Conservation (phyloP, 2,797 vertebrate genomes). For the Furcifer pardalis region DNA sequence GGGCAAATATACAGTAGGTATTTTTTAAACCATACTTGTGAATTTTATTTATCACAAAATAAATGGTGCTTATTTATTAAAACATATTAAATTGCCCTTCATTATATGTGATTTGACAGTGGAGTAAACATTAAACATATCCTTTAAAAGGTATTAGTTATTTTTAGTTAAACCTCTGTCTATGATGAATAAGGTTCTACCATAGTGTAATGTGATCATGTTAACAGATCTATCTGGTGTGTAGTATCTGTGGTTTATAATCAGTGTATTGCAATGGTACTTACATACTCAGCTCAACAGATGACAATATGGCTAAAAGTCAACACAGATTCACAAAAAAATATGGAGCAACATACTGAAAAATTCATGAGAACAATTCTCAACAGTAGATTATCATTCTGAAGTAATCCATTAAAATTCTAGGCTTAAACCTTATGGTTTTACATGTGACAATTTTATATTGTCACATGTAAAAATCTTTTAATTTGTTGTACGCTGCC, state of each 20-base stretch:
- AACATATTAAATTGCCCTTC: background rate
- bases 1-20: constrained; percentile 89
- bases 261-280: background rate
- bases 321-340: background rate
- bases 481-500: too few relatives aligned
- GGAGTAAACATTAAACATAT: background rate
- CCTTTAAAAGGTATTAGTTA: too few relatives aligned
- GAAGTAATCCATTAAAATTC: background rate
- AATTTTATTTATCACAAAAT: constrained; percentile 24
- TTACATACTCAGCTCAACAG: background rate
- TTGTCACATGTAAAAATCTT: too few relatives aligned
- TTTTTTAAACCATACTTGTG: constrained; percentile 5
- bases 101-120: background rate
- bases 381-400: background rate
- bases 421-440: too few relatives aligned
- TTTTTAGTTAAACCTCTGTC: too few relatives aligned
- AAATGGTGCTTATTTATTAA: constrained; percentile 8
- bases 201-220: constrained; percentile 8
- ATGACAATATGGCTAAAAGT: background rate
- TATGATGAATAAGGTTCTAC: background rate
- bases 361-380: background rate
- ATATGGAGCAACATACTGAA: background rate
- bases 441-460: too few relatives aligned
- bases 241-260: background rate
- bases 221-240: constrained; percentile 9